A percentile compares a stretch with the other conserved stretches of the same genome.
Conservation (phyloP, 2,888 invertebrate genomes). For the Junonia oenone region DNA sequence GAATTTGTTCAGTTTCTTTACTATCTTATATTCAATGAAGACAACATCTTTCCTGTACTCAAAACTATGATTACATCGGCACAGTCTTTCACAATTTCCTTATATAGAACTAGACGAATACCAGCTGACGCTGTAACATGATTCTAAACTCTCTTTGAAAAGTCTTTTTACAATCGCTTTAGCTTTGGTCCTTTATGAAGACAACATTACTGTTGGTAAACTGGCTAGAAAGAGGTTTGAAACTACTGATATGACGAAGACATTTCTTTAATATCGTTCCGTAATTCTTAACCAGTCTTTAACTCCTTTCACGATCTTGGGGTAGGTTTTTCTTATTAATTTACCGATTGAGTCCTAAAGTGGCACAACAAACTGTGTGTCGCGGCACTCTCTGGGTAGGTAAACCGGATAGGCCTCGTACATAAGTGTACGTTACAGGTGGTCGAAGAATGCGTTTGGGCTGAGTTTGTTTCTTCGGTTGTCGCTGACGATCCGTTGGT, state of each 20-base stretch:
- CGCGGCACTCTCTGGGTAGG: constrained; percentile 90
- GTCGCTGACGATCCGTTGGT: constrained; percentile 64
- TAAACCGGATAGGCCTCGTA: constrained; percentile 88
- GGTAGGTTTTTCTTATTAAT: constrained; percentile 20
- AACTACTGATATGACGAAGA: constrained; percentile 71
- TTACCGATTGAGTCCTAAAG: constrained; percentile 65
- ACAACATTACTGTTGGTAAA: constrained; percentile 43
- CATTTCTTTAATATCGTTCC: constrained; percentile 51
- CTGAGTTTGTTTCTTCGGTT: constrained; percentile 79
- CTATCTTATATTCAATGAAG: not conserved
- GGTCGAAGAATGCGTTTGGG: constrained; percentile 88
- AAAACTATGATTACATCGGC: constrained; percentile 7
- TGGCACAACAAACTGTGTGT: constrained; percentile 56
- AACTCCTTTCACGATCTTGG: constrained; percentile 47
- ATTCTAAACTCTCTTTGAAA: constrained; percentile 2
- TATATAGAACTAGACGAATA: constrained; percentile 7
- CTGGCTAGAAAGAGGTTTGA: constrained; percentile 43
- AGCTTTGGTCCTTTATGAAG: constrained; percentile 59
- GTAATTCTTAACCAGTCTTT: constrained; percentile 68
- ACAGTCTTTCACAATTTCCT: constrained; percentile 27
- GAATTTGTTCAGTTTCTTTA: not conserved
- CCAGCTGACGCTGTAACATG: constrained; percentile 9
- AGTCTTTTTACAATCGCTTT: constrained; percentile 1
- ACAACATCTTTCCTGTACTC: not conserved
- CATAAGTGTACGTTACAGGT: constrained; percentile 89